These are phyloP conservation scores for Xylocopa sonorina DNA, from an alignment of 1,140 invertebrate genomes.

Conservation along the genomic window DNA sequence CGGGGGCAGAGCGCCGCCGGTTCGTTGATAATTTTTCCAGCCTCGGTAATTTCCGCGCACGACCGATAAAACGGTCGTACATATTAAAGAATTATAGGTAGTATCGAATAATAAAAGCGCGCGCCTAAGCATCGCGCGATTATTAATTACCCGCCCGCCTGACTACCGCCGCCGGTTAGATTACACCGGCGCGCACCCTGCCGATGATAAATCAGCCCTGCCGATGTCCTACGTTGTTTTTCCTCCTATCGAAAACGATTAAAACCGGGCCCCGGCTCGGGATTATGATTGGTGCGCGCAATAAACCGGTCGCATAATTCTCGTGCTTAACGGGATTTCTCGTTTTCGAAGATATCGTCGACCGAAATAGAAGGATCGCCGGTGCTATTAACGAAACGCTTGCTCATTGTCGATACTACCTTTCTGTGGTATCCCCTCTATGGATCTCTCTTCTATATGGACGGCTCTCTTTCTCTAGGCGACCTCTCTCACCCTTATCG, in stretches of 20 bases:
- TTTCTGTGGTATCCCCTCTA: neutral
- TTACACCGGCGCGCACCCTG: conserved; percentile 34
- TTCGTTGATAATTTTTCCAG: conserved; percentile 35
- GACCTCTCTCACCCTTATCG: conserved; percentile 38
- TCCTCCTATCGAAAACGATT: conserved; percentile 64
- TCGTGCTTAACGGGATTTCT: conserved; percentile 57
- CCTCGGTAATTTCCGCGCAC: conserved; percentile 43
- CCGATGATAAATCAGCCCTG: conserved; percentile 31
- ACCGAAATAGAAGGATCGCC: conserved; percentile 17
- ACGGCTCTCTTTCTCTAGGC: conserved; percentile 34
- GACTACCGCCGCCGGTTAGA: conserved; percentile 51
- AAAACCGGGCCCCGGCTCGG: conserved; percentile 46
- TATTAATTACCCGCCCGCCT: conserved; percentile 61
- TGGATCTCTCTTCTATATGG: neutral
- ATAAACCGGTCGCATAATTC: conserved; percentile 71
- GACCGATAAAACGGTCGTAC: conserved; percentile 58
- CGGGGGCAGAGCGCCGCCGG: no score
- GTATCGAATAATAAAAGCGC: conserved; percentile 66
- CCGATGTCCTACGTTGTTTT: conserved; percentile 52
- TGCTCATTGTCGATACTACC: neutral
- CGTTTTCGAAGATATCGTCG: conserved; percentile 62
- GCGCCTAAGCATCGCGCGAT: conserved; percentile 62
- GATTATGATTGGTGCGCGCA: conserved; percentile 58
- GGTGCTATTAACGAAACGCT: neutral
- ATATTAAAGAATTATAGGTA: conserved; percentile 66